phyloP scores from a whole-genome alignment of 1,140 invertebrate genomes.

The Sarcophaga peregrina region DNA sequence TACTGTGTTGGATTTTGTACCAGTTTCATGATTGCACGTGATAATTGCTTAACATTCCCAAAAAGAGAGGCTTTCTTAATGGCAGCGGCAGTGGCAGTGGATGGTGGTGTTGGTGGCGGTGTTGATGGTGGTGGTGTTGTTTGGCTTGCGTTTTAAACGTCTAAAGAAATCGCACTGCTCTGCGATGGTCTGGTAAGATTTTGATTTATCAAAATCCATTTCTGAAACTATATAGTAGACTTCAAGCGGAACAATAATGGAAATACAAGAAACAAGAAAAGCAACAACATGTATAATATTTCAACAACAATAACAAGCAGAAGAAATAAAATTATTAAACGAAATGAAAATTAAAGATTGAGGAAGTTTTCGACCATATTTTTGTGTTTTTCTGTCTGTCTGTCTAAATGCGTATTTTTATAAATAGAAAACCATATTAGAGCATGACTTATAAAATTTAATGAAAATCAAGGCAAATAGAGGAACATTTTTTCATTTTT shows the following conservation, averaged over 20 bases:
- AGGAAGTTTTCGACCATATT: slow-evolving; percentile 10
- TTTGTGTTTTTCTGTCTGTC: background rate
- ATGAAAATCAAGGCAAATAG: slow-evolving; percentile 12
- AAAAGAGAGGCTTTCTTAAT: slow-evolving; percentile 47
- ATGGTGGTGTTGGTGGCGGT: too few relatives aligned
- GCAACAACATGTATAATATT: background rate
- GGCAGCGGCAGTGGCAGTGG: background rate
- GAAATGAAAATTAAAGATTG: slow-evolving; percentile 24
- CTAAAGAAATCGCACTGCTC: slow-evolving; percentile 34
- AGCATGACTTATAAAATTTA: background rate
- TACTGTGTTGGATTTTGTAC: slow-evolving; percentile 47
- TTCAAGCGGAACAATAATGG: background rate
- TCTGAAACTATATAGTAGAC: background rate
- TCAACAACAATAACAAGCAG: background rate
- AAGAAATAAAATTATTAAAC: background rate
- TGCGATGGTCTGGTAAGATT: slow-evolving; percentile 43
- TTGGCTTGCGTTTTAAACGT: slow-evolving; percentile 43
- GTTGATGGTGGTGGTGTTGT: too few relatives aligned
- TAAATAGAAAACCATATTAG: slow-evolving; percentile 11
- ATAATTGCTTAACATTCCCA: slow-evolving; percentile 54
- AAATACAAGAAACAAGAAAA: too few relatives aligned
- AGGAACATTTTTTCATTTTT: background rate
- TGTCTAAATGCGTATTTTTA: slow-evolving; percentile 10
- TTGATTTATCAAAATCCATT: slow-evolving; percentile 13
- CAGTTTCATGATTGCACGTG: slow-evolving; percentile 64